Evolutionary conservation across 2,797 vertebrate genomes (phyloP), one percentile per base, ranked within the genome.

Genomic region (Trichosurus vulpecula): DNA sequence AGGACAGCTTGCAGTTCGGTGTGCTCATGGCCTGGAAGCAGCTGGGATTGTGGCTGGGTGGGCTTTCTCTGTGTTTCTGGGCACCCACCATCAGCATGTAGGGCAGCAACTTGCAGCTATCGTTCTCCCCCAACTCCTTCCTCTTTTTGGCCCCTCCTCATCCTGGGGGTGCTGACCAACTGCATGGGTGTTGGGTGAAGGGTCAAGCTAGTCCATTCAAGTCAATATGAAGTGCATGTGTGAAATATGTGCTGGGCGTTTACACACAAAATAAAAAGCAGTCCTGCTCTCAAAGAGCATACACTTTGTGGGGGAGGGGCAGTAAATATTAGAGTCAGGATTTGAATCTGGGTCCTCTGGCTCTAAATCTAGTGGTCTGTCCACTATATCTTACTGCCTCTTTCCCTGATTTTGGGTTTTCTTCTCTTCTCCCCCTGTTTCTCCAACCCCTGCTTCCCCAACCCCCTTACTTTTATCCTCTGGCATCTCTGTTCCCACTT

Each of bases 31-130:
- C 99, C 93, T 99, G 99, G 0, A 14, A 14, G 0, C 99, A 99
- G 0, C 99, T 99, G 98, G 99, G 98, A 94, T 98, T 94, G 0
- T 99, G 98, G 97, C 98, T 99, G 98, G 99, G 99, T 74, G 99
- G 99, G 97, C 99, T 99, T 97, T 98, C 98, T 29, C 99, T 99
- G 3, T 99, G 99, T 98, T 99, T 99, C 97, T 99, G 99, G 94
- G 99, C 99, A 41, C 99, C 99, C 97, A 99, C 97, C 0, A 99
- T 99, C 98, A 99, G 98, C 99, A 99, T 99, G 99, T 99, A 98
- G 98, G 98, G 98, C 98, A 9, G 6, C 98, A 98, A 96, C 98
- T 97, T 98, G 97, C 99, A 98, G 98, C 5, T 74, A 16, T 35
- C 10, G 14, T n/a, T 10, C 27, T n/a, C 29, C 30, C 54, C 13